Conservation (phyloP, 2,797 vertebrate species). For the Arremon aurantiirostris region DNA sequence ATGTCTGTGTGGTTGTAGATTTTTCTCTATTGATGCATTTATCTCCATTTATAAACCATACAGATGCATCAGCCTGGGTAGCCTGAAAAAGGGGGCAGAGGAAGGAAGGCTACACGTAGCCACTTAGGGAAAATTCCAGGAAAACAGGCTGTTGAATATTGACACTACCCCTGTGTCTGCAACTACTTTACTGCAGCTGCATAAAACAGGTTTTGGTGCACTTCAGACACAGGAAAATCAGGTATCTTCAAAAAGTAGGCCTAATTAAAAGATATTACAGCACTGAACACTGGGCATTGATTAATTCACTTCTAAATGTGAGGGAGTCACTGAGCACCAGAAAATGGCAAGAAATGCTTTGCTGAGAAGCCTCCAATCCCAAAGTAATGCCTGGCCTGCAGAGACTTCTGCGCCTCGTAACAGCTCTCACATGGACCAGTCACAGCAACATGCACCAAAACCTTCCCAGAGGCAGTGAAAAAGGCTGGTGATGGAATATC, state of each 20-base stretch:
- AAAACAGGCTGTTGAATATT: neutral
- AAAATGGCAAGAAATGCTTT: neutral
- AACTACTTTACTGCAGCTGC: neutral
- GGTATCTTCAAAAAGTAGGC: neutral
- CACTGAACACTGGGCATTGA: neutral
- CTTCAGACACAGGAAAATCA: neutral
- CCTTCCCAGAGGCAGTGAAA: neutral
- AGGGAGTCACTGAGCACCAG: neutral
- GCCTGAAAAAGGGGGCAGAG: neutral
- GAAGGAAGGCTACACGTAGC: neutral
- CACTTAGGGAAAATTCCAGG: neutral
- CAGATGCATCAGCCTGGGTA: neutral
- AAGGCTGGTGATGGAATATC: neutral
- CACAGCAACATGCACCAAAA: neutral
- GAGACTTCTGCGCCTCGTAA: neutral
- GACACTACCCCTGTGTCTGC: neutral
- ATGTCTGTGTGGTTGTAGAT: neutral
- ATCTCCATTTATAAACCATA: neutral
- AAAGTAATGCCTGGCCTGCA: neutral
- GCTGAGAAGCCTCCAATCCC: neutral
- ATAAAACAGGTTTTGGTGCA: neutral
- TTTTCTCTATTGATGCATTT: neutral
- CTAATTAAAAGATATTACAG: neutral
- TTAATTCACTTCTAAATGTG: neutral
- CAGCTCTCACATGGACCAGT: neutral